Conservation (phyloP, 53 echinoderm and acorn worm species). For the Paracentrotus lividus region DNA sequence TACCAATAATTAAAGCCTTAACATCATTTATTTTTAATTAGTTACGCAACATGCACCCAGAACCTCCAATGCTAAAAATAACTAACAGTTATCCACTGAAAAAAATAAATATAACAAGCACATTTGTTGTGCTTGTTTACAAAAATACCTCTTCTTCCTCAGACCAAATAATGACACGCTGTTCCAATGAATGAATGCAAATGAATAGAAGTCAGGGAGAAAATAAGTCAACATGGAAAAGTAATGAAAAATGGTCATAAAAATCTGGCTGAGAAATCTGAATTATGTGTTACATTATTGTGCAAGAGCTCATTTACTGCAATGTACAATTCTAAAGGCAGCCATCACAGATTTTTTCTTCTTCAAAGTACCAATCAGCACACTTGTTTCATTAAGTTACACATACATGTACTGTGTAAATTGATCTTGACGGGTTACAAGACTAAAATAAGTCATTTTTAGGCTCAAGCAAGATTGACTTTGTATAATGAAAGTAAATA, state of each 20-base stretch:
- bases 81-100: background rate
- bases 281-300: background rate
- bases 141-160: conserved; percentile 95
- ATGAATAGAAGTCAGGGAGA: conserved; percentile 27
- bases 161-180: conserved; percentile 95
- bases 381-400: background rate
- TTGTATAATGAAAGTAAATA: too few relatives aligned
- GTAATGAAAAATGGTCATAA: background rate
- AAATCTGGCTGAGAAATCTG: background rate
- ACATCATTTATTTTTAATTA: background rate
- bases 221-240: background rate
- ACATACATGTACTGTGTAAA: too few relatives aligned
- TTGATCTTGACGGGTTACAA: too few relatives aligned
- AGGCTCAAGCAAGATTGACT: too few relatives aligned
- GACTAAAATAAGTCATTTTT: too few relatives aligned
- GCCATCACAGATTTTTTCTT: background rate
- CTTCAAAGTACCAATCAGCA: background rate
- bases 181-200: conserved; percentile 69
- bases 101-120: background rate
- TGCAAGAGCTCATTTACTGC: too few relatives aligned
- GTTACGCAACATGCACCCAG: conserved; percentile 43
- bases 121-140: background rate
- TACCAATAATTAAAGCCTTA: background rate
- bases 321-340: too few relatives aligned
- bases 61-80: background rate